Conservation (phyloP, 1,140 invertebrate species). For the Chlorops oryzae region DNA sequence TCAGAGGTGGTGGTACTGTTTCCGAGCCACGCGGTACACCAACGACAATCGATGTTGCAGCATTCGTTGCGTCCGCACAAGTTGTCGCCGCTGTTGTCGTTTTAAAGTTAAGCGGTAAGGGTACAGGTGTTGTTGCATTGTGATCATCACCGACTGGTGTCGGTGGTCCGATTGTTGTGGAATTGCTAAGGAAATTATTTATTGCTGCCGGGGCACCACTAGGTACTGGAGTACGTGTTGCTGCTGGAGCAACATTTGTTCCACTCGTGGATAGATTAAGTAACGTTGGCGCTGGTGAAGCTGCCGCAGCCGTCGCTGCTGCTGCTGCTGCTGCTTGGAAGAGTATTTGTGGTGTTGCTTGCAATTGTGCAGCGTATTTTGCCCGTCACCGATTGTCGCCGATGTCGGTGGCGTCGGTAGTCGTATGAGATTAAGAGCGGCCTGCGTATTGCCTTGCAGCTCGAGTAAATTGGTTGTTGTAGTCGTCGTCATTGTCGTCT, state of each 20-base stretch:
- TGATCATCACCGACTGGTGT: constrained; percentile 23
- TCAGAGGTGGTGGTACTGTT: constrained; percentile 3
- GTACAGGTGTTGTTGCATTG: no score
- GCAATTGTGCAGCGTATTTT: constrained; percentile 15
- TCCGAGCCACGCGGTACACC: constrained; percentile 15
- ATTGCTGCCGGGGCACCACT: background rate
- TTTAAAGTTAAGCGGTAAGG: constrained; percentile 39
- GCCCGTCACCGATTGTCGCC: constrained; percentile 32
- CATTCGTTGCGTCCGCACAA: constrained; percentile 21
- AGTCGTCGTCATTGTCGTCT: constrained; percentile 4
- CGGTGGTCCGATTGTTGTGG: constrained; percentile 5
- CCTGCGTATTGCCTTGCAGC: constrained; percentile 18
- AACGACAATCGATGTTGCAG: constrained; percentile 1
- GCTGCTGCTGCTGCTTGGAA: constrained; percentile 29
- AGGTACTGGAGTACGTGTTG: constrained; percentile 2
- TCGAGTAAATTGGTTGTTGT: constrained; percentile 14
- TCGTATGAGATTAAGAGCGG: constrained; percentile 40
- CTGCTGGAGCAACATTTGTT: background rate
- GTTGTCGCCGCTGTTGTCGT: constrained; percentile 30
- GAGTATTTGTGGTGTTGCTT: constrained; percentile 32
- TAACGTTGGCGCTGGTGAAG: constrained; percentile 27
- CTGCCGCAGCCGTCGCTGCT: no score
- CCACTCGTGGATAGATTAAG: constrained; percentile 30
- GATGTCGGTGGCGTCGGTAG: constrained; percentile 41
- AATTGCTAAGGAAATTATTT: background rate